Conservation (phyloP, 2,888 invertebrate genomes). For the Brachyptera putata region DNA sequence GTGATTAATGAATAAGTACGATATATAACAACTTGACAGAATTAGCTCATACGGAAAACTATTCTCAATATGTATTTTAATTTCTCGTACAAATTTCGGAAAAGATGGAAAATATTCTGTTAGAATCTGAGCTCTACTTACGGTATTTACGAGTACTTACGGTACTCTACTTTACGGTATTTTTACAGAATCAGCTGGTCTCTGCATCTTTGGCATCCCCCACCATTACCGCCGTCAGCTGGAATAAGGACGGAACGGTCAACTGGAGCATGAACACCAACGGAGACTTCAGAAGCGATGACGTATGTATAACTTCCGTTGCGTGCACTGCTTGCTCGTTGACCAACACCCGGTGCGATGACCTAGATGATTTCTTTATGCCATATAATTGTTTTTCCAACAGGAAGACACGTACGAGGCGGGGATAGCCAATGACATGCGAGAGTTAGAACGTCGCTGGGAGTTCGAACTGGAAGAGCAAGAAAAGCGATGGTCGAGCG, state of each 20-base stretch:
- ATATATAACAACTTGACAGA: too few species aligned
- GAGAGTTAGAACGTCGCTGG: slow-evolving; percentile 59
- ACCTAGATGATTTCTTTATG: too few species aligned
- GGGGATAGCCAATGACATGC: slow-evolving; percentile 63
- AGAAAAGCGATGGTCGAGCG: slow-evolving; percentile 58
- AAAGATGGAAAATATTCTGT: too few species aligned
- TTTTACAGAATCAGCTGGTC: slow-evolving; percentile 37
- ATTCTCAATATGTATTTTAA: too few species aligned
- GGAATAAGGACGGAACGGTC: slow-evolving; percentile 33
- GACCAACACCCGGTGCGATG: too few species aligned
- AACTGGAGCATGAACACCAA: slow-evolving; percentile 34
- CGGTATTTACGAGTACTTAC: too few species aligned
- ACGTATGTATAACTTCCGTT: slow-evolving; percentile 41
- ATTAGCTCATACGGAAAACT: too few species aligned
- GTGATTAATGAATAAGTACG: too few species aligned
- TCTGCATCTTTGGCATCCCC: slow-evolving; percentile 32
- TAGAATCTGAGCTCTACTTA: too few species aligned
- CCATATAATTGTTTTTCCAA: slow-evolving; percentile 28
- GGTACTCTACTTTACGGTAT: too few species aligned
- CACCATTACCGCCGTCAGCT: slow-evolving; percentile 29
- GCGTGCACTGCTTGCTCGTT: too few species aligned
- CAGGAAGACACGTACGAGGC: slow-evolving; percentile 59
- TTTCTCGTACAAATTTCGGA: too few species aligned
- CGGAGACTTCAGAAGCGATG: slow-evolving; percentile 43
- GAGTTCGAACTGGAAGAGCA: slow-evolving; percentile 63